Evolutionary conservation across 2,888 invertebrate genomes (phyloP).

Genomic region (Eupithecia subfuscata): DNA sequence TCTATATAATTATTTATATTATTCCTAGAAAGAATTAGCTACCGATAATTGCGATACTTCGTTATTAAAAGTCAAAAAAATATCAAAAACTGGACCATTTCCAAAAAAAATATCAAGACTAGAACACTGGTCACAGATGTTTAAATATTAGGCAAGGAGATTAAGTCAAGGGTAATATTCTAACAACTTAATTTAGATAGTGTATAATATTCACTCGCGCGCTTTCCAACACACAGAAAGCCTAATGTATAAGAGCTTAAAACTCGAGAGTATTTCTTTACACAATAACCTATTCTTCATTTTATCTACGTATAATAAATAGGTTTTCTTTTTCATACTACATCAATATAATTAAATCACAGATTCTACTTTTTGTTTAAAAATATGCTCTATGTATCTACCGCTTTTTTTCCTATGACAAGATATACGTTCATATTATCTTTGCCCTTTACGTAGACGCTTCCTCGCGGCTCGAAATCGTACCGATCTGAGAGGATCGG

Average conservation of each 20-base stretch:
- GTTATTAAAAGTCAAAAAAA: conserved; percentile 40
- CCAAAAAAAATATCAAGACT: conserved; percentile 67
- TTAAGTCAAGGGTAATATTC: conserved; percentile 55
- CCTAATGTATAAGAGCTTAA: conserved; percentile 59
- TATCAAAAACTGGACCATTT: conserved; percentile 59
- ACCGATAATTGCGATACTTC: conserved; percentile 36
- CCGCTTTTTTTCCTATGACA: conserved; percentile 82
- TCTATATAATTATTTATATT: conserved; percentile 26
- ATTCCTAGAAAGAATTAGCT: conserved; percentile 42
- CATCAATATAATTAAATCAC: conserved; percentile 75
- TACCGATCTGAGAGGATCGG: conserved; percentile 88
- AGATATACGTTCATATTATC: conserved; percentile 97
- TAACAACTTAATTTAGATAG: conserved; percentile 50
- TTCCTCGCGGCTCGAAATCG: conserved; percentile 95
- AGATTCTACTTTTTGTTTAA: conserved; percentile 73
- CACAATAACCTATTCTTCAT: conserved; percentile 58
- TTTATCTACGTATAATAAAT: conserved; percentile 62
- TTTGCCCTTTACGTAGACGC: conserved; percentile 98
- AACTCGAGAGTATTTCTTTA: conserved; percentile 70
- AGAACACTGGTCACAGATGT: conserved; percentile 79
- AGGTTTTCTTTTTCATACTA: conserved; percentile 50
- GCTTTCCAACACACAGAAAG: conserved; percentile 55
- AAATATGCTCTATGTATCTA: conserved; percentile 50
- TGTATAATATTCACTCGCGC: conserved; percentile 52
- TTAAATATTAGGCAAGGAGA: conserved; percentile 72